phyloP scores from a whole-genome alignment of 1,140 invertebrate species.

The Meloidogyne hapla region DNA sequence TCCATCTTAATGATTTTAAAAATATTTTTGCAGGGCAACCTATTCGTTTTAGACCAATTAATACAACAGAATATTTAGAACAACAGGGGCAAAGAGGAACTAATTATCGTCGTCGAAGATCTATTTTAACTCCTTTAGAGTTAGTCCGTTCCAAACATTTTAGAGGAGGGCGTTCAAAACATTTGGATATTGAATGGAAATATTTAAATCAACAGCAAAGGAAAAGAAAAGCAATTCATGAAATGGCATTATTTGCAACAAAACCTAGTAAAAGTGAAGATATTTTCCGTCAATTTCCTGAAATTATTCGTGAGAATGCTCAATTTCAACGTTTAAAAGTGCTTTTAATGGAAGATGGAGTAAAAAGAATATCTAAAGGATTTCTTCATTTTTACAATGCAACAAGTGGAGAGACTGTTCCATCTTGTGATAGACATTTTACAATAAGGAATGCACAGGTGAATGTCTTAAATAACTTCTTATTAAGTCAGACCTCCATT shows the following conservation, averaged over 20 bases:
- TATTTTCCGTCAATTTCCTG: slow-evolving; percentile 56
- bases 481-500: too few relatives aligned
- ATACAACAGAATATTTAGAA: slow-evolving; percentile 57
- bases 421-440: slow-evolving; percentile 90
- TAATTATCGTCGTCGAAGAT: slow-evolving; percentile 31
- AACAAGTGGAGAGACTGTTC: slow-evolving; percentile 91
- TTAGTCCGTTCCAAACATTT: background rate
- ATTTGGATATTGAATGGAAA: slow-evolving; percentile 21
- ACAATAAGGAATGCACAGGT: slow-evolving; percentile 87
- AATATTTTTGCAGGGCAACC: slow-evolving; percentile 66
- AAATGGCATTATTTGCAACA: too few relatives aligned
- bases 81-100: slow-evolving; percentile 40
- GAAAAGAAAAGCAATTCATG: background rate
- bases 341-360: slow-evolving; percentile 61
- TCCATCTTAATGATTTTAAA: too few relatives aligned
- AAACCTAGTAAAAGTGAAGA: slow-evolving; percentile 38
- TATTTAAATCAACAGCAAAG: slow-evolving; percentile 8
- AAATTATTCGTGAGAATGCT: slow-evolving; percentile 52
- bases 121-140: slow-evolving; percentile 1
- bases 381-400: slow-evolving; percentile 92
- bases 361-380: slow-evolving; percentile 65
- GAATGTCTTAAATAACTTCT: slow-evolving; percentile 41
- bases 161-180: slow-evolving; percentile 5
- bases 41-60: slow-evolving; percentile 78
- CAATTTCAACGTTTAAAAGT: slow-evolving; percentile 52